Conservation (phyloP, 2,888 invertebrate genomes). For the Spilosoma lubricipeda region DNA sequence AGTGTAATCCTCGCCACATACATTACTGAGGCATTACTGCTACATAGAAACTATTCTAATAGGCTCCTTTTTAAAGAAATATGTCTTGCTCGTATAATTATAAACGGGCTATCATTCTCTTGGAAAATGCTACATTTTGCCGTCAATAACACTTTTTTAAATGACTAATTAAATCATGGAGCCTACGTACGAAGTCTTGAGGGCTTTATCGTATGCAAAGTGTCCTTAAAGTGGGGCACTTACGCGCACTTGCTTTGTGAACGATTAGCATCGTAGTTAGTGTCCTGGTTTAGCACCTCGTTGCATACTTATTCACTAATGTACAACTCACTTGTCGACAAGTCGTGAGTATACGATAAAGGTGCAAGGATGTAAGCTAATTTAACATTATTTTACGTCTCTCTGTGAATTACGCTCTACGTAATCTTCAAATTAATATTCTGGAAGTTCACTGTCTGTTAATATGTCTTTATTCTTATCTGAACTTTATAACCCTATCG, state of each 20-base stretch:
- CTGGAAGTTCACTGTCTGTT: background rate
- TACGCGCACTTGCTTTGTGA: constrained; percentile 63
- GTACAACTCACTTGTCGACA: constrained; percentile 11
- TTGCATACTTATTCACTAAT: constrained; percentile 22
- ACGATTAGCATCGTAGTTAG: constrained; percentile 69
- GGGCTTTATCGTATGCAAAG: constrained; percentile 49
- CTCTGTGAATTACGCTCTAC: constrained; percentile 9
- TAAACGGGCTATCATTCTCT: background rate
- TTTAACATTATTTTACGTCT: constrained; percentile 21
- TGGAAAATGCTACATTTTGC: background rate
- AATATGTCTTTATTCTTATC: background rate
- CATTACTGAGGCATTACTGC: no score
- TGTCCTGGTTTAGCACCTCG: constrained; percentile 41
- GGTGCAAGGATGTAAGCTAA: constrained; percentile 20
- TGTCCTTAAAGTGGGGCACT: constrained; percentile 46
- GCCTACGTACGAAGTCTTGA: constrained; percentile 29
- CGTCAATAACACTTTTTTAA: constrained; percentile 14
- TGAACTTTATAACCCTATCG: background rate
- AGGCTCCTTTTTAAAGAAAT: no score
- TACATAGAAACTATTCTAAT: no score
- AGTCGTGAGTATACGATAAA: constrained; percentile 49
- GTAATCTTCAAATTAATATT: background rate
- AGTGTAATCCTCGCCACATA: no score
- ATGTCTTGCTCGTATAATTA: no score
- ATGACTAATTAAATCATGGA: constrained; percentile 19